Percentiles rank a stretch among this genome's conserved stretches.
Conservation (phyloP, 2,888 invertebrate species). For the Pocota personata region DNA sequence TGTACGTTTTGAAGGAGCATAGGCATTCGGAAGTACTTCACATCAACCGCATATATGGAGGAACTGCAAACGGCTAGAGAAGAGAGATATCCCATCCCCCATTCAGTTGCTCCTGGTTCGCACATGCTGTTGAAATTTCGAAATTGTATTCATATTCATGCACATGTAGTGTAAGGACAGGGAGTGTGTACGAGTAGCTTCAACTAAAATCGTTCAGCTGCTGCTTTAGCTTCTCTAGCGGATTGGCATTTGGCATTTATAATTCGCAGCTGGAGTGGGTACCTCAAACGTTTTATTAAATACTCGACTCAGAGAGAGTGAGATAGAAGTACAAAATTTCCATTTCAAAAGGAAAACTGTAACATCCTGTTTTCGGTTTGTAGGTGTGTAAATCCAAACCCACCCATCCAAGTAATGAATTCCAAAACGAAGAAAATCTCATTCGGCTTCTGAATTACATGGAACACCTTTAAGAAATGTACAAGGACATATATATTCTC, state of each 20-base stretch:
- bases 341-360: constrained; percentile 71
- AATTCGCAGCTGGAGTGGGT: constrained; percentile 70
- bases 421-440: constrained; percentile 54
- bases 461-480: constrained; percentile 69
- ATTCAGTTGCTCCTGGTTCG: constrained; percentile 2
- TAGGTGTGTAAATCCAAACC: constrained; percentile 17
- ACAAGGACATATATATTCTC: background rate
- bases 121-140: constrained; percentile 69
- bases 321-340: constrained; percentile 32
- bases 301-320: constrained; percentile 39
- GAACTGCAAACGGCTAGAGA: constrained; percentile 39
- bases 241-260: constrained; percentile 73
- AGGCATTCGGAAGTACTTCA: constrained; percentile 68
- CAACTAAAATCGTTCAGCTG: constrained; percentile 62
- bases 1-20: constrained; percentile 25
- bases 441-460: constrained; percentile 55
- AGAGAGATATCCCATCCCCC: background rate
- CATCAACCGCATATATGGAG: constrained; percentile 62
- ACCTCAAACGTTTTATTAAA: constrained; percentile 74
- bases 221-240: constrained; percentile 53
- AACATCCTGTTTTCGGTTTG: constrained; percentile 60
- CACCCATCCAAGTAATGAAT: constrained; percentile 56
- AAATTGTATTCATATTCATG: constrained; percentile 73
- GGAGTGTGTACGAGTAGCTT: constrained; percentile 1
- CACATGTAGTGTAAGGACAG: constrained; percentile 37